Percentiles rank a stretch among this genome's conserved stretches.
These are phyloP conservation scores for Nasonia vitripennis DNA, from an alignment of 1,140 invertebrate genomes.

Conservation along the genomic window DNA sequence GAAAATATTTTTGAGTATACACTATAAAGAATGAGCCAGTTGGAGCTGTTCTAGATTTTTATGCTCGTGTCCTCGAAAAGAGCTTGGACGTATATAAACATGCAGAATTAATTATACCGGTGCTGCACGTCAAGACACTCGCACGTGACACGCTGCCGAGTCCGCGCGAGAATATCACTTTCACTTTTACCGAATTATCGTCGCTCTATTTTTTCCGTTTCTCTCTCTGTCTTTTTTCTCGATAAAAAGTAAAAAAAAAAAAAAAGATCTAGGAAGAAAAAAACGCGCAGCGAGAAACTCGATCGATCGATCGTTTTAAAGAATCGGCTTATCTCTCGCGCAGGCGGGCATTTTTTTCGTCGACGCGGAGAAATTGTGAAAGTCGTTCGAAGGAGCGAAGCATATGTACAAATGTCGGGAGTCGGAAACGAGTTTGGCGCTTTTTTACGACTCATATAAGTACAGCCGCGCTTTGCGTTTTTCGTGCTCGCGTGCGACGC, in stretches of 20 bases:
- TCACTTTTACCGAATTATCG: conserved; percentile 43
- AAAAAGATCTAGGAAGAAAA: neutral
- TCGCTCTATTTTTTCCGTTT: conserved; percentile 14
- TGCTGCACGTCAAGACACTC: neutral
- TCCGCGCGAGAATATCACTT: conserved; percentile 38
- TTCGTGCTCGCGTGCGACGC: conserved; percentile 6
- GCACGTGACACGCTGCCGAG: neutral
- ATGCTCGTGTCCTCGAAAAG: no score
- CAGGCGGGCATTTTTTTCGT: conserved; percentile 23
- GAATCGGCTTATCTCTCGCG: neutral
- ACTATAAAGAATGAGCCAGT: no score
- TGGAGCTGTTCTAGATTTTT: no score
- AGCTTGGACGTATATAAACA: no score
- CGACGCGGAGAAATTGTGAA: conserved; percentile 50
- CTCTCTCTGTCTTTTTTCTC: neutral
- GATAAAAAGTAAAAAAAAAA: conserved; percentile 4
- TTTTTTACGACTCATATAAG: neutral
- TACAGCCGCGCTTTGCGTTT: neutral
- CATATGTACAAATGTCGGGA: conserved; percentile 13
- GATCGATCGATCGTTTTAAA: conserved; percentile 28
- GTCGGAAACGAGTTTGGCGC: conserved; percentile 31
- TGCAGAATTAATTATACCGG: neutral
- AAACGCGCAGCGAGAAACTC: conserved; percentile 23
- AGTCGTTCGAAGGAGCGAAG: neutral
- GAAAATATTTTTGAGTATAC: no score